Percentiles rank a stretch among this genome's conserved stretches.
These are phyloP conservation scores for Chloromyia formosa DNA, from an alignment of 2,888 invertebrate species.

Conservation along the genomic window DNA sequence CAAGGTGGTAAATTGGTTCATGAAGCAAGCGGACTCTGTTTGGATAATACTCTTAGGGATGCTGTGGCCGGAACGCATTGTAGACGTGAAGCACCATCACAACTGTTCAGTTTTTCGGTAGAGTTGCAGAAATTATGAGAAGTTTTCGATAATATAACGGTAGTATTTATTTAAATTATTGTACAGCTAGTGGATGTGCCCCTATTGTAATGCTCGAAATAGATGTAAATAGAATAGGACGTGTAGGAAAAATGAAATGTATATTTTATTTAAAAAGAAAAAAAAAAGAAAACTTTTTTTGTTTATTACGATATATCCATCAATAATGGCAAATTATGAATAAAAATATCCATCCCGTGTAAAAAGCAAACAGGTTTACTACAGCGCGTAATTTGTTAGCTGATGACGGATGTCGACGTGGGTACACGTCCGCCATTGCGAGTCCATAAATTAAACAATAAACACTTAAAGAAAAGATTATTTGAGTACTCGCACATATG, in stretches of 20 bases:
- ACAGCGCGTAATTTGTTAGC: too few species aligned
- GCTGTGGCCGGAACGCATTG: slow-evolving; percentile 57
- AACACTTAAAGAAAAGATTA: too few species aligned
- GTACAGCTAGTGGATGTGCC: not conserved
- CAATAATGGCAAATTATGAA: too few species aligned
- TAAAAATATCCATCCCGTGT: too few species aligned
- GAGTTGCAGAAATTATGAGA: slow-evolving; percentile 55
- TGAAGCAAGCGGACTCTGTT: slow-evolving; percentile 56
- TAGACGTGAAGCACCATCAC: slow-evolving; percentile 57
- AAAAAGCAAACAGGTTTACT: too few species aligned
- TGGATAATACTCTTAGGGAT: slow-evolving; percentile 58
- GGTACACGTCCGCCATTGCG: too few species aligned
- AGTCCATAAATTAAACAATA: too few species aligned
- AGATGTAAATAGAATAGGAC: not conserved
- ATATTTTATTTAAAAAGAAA: not conserved
- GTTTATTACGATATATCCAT: too few species aligned
- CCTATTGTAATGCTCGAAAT: not conserved
- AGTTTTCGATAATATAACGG: not conserved
- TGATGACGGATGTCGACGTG: too few species aligned
- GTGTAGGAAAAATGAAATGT: not conserved
- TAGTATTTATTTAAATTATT: slow-evolving; percentile 29
- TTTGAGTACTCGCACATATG: too few species aligned
- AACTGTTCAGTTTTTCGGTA: slow-evolving; percentile 61
- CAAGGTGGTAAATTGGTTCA: slow-evolving; percentile 58
- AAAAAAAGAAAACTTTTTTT: too few species aligned